A percentile compares a stretch with the other conserved stretches of the same genome.
Conservation (phyloP, 2,113 vertebrate genomes). For the Cynocephalus volans region DNA sequence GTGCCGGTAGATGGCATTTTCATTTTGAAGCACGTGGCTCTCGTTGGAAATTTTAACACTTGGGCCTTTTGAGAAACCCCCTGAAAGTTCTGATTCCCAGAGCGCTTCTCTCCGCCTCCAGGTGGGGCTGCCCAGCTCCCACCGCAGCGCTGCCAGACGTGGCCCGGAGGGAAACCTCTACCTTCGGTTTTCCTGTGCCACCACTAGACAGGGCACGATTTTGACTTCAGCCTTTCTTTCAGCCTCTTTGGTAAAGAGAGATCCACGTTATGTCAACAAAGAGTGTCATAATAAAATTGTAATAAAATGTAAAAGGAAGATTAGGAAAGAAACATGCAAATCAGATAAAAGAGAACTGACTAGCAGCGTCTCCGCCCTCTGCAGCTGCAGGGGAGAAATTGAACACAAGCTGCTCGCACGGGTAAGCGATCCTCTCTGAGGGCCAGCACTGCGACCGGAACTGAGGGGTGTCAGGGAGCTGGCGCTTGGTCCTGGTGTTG, state of each 20-base stretch:
- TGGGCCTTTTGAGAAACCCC: background rate
- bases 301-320: background rate
- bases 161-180: too few relatives aligned
- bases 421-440: background rate
- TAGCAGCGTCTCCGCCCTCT: background rate
- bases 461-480: rapidly evolving
- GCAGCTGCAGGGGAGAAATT: too few relatives aligned
- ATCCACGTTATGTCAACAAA: background rate
- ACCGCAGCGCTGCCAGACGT: rapidly evolving
- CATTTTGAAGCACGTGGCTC: background rate
- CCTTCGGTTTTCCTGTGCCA: rapidly evolving
- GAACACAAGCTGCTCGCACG: background rate
- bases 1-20: background rate
- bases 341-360: background rate
- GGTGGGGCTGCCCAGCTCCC: background rate
- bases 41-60: background rate
- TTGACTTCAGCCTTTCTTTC: background rate
- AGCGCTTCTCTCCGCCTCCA: too few relatives aligned
- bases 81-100: too few relatives aligned
- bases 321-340: too few relatives aligned
- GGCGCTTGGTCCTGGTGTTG: rapidly evolving
- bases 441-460: rapidly evolving
- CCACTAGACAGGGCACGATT: rapidly evolving
- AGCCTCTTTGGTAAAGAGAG: background rate
- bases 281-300: too few relatives aligned